Evolutionary conservation across 2,113 vertebrate genomes (phyloP).

Genomic region (Ptilonorhynchus violaceus): DNA sequence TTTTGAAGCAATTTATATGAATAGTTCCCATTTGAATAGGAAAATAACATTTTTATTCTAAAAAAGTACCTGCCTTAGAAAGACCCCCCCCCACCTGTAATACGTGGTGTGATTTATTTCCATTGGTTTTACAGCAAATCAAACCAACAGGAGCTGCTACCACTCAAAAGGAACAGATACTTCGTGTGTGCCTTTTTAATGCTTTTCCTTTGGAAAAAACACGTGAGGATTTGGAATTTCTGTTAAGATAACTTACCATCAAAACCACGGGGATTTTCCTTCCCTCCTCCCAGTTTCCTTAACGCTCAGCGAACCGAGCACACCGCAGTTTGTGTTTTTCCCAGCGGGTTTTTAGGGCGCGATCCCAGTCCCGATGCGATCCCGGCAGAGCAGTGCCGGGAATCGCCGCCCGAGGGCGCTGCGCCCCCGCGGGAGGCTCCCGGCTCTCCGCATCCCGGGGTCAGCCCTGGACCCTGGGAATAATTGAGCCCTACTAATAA

Average conservation of each 20-base stretch:
- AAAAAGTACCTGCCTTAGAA: neutral
- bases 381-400: neutral
- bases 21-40: neutral
- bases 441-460: neutral
- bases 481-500: fast-evolving
- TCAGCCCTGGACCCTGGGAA: fast-evolving
- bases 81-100: fast-evolving
- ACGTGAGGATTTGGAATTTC: neutral
- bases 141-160: neutral
- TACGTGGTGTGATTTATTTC: neutral
- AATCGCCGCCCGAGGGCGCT: neutral
- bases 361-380: neutral
- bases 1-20: neutral
- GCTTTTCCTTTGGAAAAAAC: neutral
- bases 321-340: fast-evolving
- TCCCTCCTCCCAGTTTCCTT: fast-evolving
- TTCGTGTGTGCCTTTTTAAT: neutral
- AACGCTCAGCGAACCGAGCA: fast-evolving
- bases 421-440: neutral
- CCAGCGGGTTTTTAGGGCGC: neutral
- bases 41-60: neutral
- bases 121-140: neutral
- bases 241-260: neutral
- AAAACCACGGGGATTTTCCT: neutral
- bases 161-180: fast-evolving